Evolutionary conservation across 2,888 invertebrate species (phyloP).

Genomic region (Andricus quercusramuli): DNA sequence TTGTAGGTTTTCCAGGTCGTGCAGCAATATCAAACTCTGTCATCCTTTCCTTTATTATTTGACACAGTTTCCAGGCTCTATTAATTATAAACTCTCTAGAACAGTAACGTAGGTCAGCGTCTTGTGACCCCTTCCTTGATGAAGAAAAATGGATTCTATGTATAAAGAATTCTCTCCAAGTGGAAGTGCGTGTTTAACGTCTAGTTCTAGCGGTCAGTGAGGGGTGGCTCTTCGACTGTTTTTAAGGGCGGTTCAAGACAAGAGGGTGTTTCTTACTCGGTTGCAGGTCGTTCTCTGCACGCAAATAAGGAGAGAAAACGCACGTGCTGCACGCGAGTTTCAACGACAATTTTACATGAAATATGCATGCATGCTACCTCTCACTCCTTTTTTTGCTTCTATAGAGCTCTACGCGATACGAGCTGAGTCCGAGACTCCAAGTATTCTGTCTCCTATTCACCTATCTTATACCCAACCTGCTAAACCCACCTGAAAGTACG

Average conservation of each 20-base stretch:
- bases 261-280: slow-evolving; percentile 8
- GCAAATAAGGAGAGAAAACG: slow-evolving; percentile 37
- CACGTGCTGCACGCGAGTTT: slow-evolving; percentile 58
- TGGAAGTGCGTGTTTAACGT: background rate
- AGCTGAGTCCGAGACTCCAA: slow-evolving; percentile 8
- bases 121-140: background rate
- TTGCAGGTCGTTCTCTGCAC: background rate
- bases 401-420: background rate
- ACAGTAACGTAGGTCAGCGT: slow-evolving; percentile 4
- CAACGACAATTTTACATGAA: slow-evolving; percentile 59
- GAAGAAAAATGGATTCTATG: background rate
- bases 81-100: background rate
- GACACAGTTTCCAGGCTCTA: background rate
- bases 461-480: slow-evolving; percentile 41
- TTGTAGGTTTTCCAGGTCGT: no score
- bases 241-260: slow-evolving; percentile 1
- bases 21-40: no score
- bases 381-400: background rate
- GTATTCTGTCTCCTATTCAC: slow-evolving; percentile 8
- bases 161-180: background rate
- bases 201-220: background rate
- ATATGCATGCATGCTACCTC: slow-evolving; percentile 52
- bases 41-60: no score
- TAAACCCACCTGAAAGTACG: slow-evolving; percentile 44
- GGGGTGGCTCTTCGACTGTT: slow-evolving; percentile 1